Conservation (phyloP, 64 coral and sea anemone genomes). For the Dendrophyllia cribrosa region DNA sequence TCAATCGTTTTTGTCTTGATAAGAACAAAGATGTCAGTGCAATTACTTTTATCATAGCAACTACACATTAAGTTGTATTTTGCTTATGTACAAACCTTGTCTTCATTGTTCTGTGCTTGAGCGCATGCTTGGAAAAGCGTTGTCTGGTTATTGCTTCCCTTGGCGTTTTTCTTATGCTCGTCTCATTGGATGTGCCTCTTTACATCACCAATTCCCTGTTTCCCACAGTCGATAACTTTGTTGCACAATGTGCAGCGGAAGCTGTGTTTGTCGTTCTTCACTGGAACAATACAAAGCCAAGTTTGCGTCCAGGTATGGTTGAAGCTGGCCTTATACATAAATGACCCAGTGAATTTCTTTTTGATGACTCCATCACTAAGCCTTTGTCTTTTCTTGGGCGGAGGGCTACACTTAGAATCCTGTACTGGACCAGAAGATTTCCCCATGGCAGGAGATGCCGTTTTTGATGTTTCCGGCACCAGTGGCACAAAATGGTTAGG, state of each 20-base stretch:
- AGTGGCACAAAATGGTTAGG: conserved; percentile 27
- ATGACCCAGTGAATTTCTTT: conserved; percentile 7
- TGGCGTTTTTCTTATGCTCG: conserved; percentile 11
- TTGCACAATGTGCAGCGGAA: conserved; percentile 51
- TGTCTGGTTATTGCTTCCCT: conserved; percentile 19
- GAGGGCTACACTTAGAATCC: not conserved
- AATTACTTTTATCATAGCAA: conserved; percentile 9
- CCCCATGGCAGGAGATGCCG: not conserved
- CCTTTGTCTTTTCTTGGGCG: too few relatives aligned
- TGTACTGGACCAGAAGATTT: not conserved
- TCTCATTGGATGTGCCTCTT: not conserved
- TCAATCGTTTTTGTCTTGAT: not conserved
- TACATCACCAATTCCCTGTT: conserved; percentile 40
- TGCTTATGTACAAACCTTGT: conserved; percentile 21
- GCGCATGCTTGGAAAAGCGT: conserved; percentile 33
- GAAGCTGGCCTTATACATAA: not conserved
- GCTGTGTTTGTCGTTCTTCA: not conserved
- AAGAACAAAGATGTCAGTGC: not conserved
- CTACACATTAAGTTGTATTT: too few relatives aligned
- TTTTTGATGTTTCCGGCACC: not conserved
- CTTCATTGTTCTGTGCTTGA: not conserved
- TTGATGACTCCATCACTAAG: not conserved
- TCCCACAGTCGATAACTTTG: conserved; percentile 18
- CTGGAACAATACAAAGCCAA: conserved; percentile 30
- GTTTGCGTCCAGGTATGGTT: conserved; percentile 9